These are phyloP conservation scores for Ctenopoma multispine DNA, from an alignment of 2,797 vertebrate species.

Conservation along the genomic window DNA sequence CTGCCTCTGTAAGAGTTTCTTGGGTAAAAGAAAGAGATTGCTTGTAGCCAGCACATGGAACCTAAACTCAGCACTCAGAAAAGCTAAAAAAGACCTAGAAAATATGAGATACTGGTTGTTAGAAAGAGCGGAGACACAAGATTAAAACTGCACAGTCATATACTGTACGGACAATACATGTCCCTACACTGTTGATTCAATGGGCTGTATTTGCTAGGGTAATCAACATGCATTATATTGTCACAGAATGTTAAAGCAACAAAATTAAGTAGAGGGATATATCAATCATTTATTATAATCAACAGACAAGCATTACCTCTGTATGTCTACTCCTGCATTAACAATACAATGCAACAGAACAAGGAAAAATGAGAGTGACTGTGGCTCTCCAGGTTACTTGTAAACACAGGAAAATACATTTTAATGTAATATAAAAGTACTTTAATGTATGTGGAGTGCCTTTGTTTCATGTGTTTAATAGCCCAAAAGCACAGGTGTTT, in stretches of 20 bases:
- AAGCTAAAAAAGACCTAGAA: not conserved
- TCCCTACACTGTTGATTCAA: not conserved
- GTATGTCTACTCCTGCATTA: too few relatives aligned
- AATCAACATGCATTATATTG: not conserved
- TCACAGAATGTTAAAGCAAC: not conserved
- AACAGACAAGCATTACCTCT: too few relatives aligned
- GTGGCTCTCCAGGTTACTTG: too few relatives aligned
- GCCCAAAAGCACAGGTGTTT: not conserved
- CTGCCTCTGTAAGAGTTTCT: not conserved
- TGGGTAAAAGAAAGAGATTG: not conserved
- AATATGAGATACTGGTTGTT: slow-evolving; percentile 1
- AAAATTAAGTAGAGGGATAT: not conserved
- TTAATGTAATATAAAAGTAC: too few relatives aligned
- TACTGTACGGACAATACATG: not conserved
- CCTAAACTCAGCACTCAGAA: not conserved
- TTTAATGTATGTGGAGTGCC: not conserved
- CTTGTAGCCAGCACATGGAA: not conserved
- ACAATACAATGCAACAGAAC: too few relatives aligned
- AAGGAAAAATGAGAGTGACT: too few relatives aligned
- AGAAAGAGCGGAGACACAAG: not conserved
- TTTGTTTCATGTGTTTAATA: not conserved
- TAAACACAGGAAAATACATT: too few relatives aligned
- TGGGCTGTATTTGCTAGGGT: not conserved
- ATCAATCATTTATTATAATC: too few relatives aligned
- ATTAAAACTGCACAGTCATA: not conserved